phyloP scores from a whole-genome alignment of 1,140 invertebrate species.

The Aphidius ervi region DNA sequence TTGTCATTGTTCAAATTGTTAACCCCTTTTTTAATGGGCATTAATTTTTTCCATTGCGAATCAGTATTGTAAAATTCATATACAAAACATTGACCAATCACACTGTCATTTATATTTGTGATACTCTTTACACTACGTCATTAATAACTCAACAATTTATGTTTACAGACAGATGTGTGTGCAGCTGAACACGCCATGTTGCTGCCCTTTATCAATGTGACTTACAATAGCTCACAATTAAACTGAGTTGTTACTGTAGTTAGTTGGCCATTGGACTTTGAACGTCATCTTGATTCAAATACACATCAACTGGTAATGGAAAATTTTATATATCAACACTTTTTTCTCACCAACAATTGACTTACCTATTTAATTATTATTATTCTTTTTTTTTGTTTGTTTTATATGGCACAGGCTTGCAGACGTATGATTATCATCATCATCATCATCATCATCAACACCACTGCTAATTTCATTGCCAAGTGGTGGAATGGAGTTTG shows the following conservation, averaged over 20 bases:
- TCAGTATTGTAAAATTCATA: too few species aligned
- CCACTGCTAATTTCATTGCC: not conserved
- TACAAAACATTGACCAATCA: slow-evolving; percentile 6
- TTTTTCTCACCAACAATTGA: not conserved
- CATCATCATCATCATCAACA: not conserved
- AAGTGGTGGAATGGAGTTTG: slow-evolving; percentile 2
- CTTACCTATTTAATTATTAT: not conserved
- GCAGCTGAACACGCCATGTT: not conserved
- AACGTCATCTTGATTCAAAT: not conserved
- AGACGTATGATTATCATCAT: not conserved
- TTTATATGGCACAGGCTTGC: not conserved
- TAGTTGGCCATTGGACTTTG: slow-evolving; percentile 1
- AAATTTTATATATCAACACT: slow-evolving; percentile 6
- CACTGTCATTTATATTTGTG: slow-evolving; percentile 17
- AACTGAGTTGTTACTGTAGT: not conserved
- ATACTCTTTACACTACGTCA: slow-evolving; percentile 11
- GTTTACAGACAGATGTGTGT: slow-evolving; percentile 27
- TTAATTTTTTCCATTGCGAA: not conserved
- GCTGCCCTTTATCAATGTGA: too few species aligned
- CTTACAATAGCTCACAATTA: too few species aligned
- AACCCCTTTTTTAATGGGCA: not conserved
- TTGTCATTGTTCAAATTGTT: too few species aligned
- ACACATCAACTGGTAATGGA: slow-evolving; percentile 7
- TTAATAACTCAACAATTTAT: slow-evolving; percentile 31
- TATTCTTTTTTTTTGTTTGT: not conserved